Evolutionary conservation across 2,797 vertebrate species (phyloP), one percentile per base, ranked within the genome.

Genomic region (Betta splendens): DNA sequence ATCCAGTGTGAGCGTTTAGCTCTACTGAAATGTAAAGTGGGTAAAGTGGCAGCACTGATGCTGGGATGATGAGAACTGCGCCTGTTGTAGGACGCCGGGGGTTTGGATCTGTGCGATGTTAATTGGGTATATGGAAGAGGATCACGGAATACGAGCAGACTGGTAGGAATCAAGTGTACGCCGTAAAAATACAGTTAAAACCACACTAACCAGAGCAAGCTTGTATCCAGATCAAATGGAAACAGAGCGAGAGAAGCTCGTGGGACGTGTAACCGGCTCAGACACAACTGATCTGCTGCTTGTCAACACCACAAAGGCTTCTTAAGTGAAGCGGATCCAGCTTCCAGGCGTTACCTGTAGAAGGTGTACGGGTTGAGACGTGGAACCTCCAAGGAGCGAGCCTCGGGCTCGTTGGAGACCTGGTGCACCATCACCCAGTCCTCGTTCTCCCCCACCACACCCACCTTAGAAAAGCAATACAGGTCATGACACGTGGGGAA

Each of bases 341-440:
- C 20, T 55, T 8, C 16, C 21, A 16, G 3, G 0, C 3, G 3
- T 13, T 76, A 90, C 89, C 89, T 88, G 76, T 98, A 92, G 15
- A 91, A 93, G n/a, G 95, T 98, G 89, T 94, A 99, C 1, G 97
- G 97, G 81, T 94, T 97, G 81, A 99, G 92, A 28, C 92, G 91
- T 0, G 95, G 95, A 22, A 99, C 96, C 71, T 95, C 95, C 84
- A 98, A 83, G 79, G 96, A 95, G 21, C 94, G 93, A 16, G 91
- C 92, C 0, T 98, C 95, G 0, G 97, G 97, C 75, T 96, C 93
- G 0, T 95, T 96, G 66, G 89, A 56, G 64, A 98, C 80, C 86
- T 97, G 94, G 81, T 98, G 94, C 57, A 97, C 56, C 5, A 90
- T 90, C 48, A 89, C 69, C 97, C 97, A 99, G 52, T 96, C 94